Evolutionary conservation across 2,888 invertebrate species (phyloP).

Genomic region (Drosophila engyochracea): DNA sequence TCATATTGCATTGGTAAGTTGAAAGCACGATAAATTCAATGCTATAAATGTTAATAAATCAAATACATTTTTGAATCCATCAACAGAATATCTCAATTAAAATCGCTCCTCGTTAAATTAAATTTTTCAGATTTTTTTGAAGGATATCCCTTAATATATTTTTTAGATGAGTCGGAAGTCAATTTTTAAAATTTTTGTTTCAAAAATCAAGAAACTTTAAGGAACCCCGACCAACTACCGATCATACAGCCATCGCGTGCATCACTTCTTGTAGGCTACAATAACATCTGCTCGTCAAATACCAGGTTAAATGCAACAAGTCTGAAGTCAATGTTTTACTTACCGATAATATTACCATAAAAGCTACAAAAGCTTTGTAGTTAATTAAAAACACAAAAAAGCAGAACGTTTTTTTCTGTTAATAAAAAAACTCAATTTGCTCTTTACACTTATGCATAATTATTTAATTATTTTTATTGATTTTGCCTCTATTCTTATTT

Average conservation of each 20-base stretch:
- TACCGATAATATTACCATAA: background rate
- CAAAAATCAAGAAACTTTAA: too few species aligned
- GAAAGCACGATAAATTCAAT: background rate
- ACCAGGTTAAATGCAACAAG: too few species aligned
- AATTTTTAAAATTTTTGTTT: too few species aligned
- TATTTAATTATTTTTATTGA: slow-evolving; percentile 64
- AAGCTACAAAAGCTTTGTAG: background rate
- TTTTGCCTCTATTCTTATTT: slow-evolving; percentile 20
- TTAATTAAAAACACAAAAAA: background rate
- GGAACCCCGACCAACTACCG: too few species aligned
- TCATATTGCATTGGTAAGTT: background rate
- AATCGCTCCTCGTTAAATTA: background rate
- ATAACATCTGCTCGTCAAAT: too few species aligned
- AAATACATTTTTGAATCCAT: background rate
- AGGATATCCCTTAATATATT: too few species aligned
- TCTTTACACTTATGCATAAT: slow-evolving; percentile 63
- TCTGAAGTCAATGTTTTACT: background rate
- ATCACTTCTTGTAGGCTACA: too few species aligned
- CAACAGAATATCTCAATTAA: background rate
- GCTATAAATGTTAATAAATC: background rate
- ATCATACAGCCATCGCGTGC: too few species aligned
- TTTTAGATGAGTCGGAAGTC: too few species aligned
- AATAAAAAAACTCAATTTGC: slow-evolving; percentile 10
- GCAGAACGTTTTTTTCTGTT: background rate
- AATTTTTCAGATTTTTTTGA: background rate